Percentiles rank a stretch among this genome's conserved stretches.
These are phyloP conservation scores for Phoenicopterus ruber DNA, from an alignment of 2,113 vertebrate genomes.

Conservation along the genomic window DNA sequence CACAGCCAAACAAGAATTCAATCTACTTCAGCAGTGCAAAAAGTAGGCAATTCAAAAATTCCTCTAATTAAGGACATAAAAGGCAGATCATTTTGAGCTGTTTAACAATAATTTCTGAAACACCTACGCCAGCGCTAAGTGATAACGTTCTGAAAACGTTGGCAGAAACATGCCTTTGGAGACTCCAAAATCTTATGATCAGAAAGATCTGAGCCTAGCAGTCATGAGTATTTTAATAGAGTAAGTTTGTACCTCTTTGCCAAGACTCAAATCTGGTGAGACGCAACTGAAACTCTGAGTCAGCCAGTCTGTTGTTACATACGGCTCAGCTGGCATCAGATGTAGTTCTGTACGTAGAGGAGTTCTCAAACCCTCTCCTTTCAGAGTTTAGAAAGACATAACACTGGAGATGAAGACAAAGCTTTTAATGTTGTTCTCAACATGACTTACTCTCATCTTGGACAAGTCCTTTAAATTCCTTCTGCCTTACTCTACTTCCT, in stretches of 20 bases:
- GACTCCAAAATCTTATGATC: not conserved
- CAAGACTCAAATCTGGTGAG: not conserved
- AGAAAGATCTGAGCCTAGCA: not conserved
- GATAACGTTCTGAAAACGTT: not conserved
- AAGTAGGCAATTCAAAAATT: not conserved
- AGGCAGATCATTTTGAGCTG: not conserved
- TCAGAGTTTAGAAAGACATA: not conserved
- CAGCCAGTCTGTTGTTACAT: not conserved
- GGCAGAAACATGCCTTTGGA: not conserved
- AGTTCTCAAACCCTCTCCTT: not conserved
- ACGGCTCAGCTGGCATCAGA: not conserved
- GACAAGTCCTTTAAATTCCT: not conserved
- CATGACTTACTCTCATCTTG: not conserved
- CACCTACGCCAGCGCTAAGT: not conserved
- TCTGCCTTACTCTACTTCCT: not conserved
- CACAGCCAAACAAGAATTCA: not conserved
- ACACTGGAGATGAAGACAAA: not conserved
- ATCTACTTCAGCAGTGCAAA: not conserved
- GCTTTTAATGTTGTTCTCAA: not conserved
- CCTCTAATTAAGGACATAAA: not conserved
- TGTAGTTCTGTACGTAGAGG: not conserved
- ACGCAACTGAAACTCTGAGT: not conserved
- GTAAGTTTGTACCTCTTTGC: not conserved
- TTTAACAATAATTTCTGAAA: conserved; percentile 4
- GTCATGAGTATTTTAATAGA: not conserved